Percentiles rank a stretch among this genome's conserved stretches.
Conservation (phyloP, 30 jellyfish, hydroid and myxozoan genomes). For the Aurelia sp. region DNA sequence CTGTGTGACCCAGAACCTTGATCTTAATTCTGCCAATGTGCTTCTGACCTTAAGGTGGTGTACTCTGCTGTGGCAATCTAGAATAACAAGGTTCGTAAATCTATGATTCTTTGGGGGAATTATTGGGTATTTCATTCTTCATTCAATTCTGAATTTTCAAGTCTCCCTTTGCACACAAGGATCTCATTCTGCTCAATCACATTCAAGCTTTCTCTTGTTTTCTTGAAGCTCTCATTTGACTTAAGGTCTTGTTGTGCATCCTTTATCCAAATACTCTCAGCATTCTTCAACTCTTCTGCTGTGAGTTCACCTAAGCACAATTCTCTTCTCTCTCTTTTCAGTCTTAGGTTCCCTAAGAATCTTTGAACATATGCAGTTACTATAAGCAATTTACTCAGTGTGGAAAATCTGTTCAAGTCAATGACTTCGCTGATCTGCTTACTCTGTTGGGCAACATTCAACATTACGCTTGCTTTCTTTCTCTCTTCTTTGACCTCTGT, state of each 20-base stretch:
- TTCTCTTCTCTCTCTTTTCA: not conserved
- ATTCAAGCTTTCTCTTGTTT: not conserved
- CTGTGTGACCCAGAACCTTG: constrained; percentile 43
- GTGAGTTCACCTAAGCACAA: not conserved
- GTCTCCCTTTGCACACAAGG: not conserved
- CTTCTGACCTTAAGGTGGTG: not conserved
- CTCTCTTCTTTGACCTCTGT: not conserved
- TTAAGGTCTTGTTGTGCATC: not conserved
- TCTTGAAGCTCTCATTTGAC: not conserved
- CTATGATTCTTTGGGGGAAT: not conserved
- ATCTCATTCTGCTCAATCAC: not conserved
- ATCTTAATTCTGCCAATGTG: constrained; percentile 28
- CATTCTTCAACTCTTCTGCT: not conserved
- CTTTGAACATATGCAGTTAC: constrained; percentile 8
- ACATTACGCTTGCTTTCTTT: not conserved
- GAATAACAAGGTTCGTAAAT: not conserved
- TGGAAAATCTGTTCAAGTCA: not conserved
- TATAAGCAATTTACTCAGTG: not conserved
- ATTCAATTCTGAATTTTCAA: constrained; percentile 1
- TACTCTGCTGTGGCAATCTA: too few relatives aligned
- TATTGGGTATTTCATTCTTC: not conserved
- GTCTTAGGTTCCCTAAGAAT: not conserved
- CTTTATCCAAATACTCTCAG: not conserved
- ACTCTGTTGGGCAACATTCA: not conserved
- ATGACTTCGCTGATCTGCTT: not conserved